Evolutionary conservation across 2,888 invertebrate species (phyloP).

Genomic region (Mimas tiliae): DNA sequence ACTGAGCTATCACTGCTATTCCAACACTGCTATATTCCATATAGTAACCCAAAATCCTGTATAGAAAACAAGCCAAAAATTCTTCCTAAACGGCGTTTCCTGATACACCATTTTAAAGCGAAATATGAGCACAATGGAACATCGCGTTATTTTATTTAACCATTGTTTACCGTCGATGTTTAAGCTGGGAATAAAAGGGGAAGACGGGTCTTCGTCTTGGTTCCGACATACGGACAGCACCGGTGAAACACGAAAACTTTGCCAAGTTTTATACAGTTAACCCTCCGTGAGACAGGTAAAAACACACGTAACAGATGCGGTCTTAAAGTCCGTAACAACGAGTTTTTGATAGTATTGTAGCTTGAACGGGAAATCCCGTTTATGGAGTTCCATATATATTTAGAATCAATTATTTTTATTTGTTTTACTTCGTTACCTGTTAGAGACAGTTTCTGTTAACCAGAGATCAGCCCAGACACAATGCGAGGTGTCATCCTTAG

Average conservation of each 20-base stretch:
- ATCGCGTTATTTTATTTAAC: constrained; percentile 24
- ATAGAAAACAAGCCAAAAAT: constrained; percentile 20
- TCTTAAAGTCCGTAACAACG: not conserved
- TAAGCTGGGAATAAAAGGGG: constrained; percentile 10
- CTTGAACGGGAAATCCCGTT: not conserved
- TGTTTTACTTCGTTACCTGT: not conserved
- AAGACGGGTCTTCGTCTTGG: constrained; percentile 5
- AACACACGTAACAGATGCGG: not conserved
- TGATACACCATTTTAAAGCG: constrained; percentile 24
- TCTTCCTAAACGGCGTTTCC: constrained; percentile 19
- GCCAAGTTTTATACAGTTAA: constrained; percentile 14
- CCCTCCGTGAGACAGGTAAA: constrained; percentile 14
- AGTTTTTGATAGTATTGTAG: not conserved
- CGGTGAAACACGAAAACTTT: constrained; percentile 12
- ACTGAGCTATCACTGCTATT: no score
- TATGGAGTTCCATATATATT: not conserved
- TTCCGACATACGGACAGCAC: constrained; percentile 12
- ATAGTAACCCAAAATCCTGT: constrained; percentile 17
- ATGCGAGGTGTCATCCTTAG: not conserved
- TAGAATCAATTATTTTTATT: not conserved
- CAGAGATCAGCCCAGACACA: no score
- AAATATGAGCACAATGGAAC: constrained; percentile 28
- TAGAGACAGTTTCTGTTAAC: not conserved
- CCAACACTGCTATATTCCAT: no score
- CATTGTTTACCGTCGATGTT: constrained; percentile 26